These are phyloP conservation scores for Acanthosepion pharaonis DNA, from an alignment of 2,888 invertebrate genomes.

Conservation along the genomic window DNA sequence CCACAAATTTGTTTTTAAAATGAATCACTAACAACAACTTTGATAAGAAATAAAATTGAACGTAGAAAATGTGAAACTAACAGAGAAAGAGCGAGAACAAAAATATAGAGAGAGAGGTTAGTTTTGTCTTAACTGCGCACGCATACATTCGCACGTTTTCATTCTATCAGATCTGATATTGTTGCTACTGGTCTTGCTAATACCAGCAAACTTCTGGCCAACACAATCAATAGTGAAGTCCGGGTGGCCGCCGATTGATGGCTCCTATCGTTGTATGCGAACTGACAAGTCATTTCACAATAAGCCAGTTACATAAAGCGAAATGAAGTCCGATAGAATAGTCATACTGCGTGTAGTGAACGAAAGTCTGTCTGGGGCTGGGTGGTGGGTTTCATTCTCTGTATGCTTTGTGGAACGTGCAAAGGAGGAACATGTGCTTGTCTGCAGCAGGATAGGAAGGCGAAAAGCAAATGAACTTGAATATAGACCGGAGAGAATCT, in stretches of 20 bases:
- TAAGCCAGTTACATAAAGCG: not conserved
- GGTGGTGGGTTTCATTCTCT: not conserved
- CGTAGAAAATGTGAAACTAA: too few relatives aligned
- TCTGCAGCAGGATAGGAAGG: not conserved
- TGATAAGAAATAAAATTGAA: too few relatives aligned
- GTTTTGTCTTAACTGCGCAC: too few relatives aligned
- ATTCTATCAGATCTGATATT: too few relatives aligned
- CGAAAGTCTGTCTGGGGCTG: not conserved
- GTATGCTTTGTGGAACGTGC: not conserved
- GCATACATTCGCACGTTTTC: too few relatives aligned
- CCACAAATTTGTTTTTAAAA: too few relatives aligned
- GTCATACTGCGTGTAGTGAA: not conserved
- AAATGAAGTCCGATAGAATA: not conserved
- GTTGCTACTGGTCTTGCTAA: not conserved
- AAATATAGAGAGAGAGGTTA: too few relatives aligned
- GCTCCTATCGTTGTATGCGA: not conserved
- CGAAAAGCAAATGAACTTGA: not conserved
- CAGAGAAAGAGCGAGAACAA: too few relatives aligned
- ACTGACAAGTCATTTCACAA: not conserved
- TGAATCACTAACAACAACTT: too few relatives aligned
- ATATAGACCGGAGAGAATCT: not conserved
- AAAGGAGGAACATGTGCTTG: not conserved
- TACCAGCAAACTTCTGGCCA: not conserved
- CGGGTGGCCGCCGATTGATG: not conserved
- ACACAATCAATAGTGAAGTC: not conserved